These are phyloP conservation scores for Paraplagusia blochii DNA, from an alignment of 2,113 vertebrate species.

Conservation along the genomic window DNA sequence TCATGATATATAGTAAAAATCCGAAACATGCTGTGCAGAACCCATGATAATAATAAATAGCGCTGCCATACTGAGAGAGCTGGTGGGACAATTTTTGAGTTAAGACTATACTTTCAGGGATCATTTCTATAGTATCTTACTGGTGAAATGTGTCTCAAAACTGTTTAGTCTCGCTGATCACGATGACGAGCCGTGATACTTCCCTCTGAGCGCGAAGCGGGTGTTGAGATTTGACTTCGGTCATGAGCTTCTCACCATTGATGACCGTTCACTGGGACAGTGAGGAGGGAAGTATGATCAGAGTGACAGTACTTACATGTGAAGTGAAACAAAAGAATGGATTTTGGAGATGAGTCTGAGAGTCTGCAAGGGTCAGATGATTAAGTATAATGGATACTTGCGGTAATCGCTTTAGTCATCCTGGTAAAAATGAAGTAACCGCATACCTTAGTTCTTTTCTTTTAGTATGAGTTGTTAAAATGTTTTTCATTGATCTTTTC, in stretches of 20 bases:
- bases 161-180: slow-evolving; percentile 59
- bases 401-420: no score
- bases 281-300: slow-evolving; percentile 48
- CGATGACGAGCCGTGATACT: slow-evolving; percentile 56
- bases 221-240: accelerated
- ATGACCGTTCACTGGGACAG: slow-evolving; percentile 55
- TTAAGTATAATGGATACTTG: no score
- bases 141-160: slow-evolving; percentile 66
- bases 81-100: accelerated
- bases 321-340: no score
- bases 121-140: slow-evolving; percentile 70
- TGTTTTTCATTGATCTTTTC: no score
- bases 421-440: no score
- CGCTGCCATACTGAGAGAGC: neutral
- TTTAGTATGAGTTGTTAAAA: no score
- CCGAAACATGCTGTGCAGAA: neutral
- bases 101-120: slow-evolving; percentile 76
- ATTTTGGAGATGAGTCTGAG: no score
- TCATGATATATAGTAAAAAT: no score
- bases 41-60: neutral
- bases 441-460: no score
- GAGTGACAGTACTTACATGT: slow-evolving; percentile 53
- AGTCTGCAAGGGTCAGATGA: no score
- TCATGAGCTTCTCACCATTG: slow-evolving; percentile 33
- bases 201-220: slow-evolving; percentile 57